phyloP scores from a whole-genome alignment of 2,888 invertebrate genomes.

The Megastigmus dorsalis region DNA sequence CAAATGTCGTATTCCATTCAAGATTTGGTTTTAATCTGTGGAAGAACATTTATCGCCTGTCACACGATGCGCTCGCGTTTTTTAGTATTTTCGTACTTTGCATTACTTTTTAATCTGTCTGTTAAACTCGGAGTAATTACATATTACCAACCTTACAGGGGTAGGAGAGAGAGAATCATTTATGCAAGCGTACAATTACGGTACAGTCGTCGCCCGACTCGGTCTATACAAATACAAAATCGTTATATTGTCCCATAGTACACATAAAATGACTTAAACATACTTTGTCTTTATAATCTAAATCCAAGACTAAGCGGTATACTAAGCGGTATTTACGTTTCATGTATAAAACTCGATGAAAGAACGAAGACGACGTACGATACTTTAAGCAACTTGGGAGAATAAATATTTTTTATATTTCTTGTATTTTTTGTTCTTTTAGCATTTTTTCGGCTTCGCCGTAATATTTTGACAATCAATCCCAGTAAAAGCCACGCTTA shows the following conservation, averaged over 20 bases:
- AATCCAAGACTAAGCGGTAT: conserved; percentile 50
- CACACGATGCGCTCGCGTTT: conserved; percentile 5
- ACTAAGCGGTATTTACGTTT: conserved; percentile 50
- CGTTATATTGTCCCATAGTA: conserved; percentile 71
- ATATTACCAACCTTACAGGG: conserved; percentile 25
- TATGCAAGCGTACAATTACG: conserved; percentile 48
- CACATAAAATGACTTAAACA: conserved; percentile 68
- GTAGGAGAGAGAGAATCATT: conserved; percentile 43
- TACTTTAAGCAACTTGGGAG: conserved; percentile 51
- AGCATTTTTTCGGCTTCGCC: conserved; percentile 33
- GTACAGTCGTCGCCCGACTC: conserved; percentile 41
- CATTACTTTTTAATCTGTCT: conserved; percentile 8
- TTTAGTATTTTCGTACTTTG: conserved; percentile 10
- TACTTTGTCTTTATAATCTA: conserved; percentile 54
- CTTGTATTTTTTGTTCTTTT: conserved; percentile 35
- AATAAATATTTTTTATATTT: conserved; percentile 47
- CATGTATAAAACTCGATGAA: conserved; percentile 45
- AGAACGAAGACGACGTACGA: conserved; percentile 50
- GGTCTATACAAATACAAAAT: conserved; percentile 71
- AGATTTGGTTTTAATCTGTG: conserved; percentile 28
- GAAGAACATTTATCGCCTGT: conserved; percentile 47
- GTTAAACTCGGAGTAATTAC: conserved; percentile 30
- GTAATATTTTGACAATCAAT: conserved; percentile 29
- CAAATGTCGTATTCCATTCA: conserved; percentile 31
- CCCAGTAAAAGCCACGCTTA: conserved; percentile 32